phyloP scores from a whole-genome alignment of 2,888 invertebrate genomes.

The Temnothorax ravouxi region DNA sequence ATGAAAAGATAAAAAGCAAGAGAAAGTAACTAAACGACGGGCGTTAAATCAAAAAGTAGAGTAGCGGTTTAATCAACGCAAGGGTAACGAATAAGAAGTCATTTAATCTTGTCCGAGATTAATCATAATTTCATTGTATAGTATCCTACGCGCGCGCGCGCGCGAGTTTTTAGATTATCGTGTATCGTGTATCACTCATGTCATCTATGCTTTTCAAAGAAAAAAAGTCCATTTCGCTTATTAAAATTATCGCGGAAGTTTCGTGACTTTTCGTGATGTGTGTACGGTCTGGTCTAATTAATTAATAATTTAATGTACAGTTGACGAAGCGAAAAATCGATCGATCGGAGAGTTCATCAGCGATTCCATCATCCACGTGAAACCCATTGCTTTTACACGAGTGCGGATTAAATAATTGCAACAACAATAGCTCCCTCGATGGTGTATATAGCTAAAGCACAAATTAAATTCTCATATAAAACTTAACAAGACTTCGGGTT shows the following conservation, averaged over 20 bases:
- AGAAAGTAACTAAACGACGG: not conserved
- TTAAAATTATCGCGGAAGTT: slow-evolving; percentile 63
- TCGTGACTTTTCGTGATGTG: slow-evolving; percentile 10
- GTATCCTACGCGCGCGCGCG: slow-evolving; percentile 14
- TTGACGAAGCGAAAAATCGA: slow-evolving; percentile 35
- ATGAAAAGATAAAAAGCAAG: slow-evolving; percentile 6
- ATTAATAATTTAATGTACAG: slow-evolving; percentile 40
- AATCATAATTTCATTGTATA: slow-evolving; percentile 64
- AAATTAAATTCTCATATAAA: slow-evolving; percentile 41
- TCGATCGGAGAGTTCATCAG: slow-evolving; percentile 39
- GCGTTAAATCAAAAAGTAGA: not conserved
- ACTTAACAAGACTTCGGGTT: slow-evolving; percentile 26
- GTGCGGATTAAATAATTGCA: slow-evolving; percentile 32
- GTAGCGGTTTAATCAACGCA: slow-evolving; percentile 14
- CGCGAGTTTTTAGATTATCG: slow-evolving; percentile 64
- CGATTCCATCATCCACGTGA: slow-evolving; percentile 32
- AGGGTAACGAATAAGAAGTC: slow-evolving; percentile 53
- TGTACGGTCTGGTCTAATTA: slow-evolving; percentile 25
- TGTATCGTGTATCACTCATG: slow-evolving; percentile 61
- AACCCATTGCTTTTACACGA: slow-evolving; percentile 17
- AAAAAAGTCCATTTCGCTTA: slow-evolving; percentile 56
- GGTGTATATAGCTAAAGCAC: not conserved
- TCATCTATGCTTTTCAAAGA: slow-evolving; percentile 24
- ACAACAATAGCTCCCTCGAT: slow-evolving; percentile 29
- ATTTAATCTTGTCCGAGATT: slow-evolving; percentile 57